phyloP scores from a whole-genome alignment of 2,888 invertebrate genomes.

The Laspeyria flexula region DNA sequence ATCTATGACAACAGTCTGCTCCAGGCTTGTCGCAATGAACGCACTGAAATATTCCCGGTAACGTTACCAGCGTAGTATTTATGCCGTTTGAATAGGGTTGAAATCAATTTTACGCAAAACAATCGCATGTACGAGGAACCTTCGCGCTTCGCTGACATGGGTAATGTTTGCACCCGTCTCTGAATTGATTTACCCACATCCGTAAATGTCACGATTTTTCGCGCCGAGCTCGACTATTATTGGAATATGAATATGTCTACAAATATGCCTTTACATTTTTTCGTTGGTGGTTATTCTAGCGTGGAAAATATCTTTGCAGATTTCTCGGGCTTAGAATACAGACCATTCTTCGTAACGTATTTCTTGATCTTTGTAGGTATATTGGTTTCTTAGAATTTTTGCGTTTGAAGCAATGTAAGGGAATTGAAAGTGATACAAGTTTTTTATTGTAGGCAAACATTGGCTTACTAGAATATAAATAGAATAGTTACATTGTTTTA shows the following conservation, averaged over 20 bases:
- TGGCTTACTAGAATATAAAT: no score
- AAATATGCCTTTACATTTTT: conserved; percentile 26
- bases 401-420: no score
- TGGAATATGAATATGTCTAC: conserved; percentile 54
- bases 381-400: no score
- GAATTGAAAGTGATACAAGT: no score
- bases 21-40: conserved; percentile 51
- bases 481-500: no score
- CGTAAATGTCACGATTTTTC: conserved; percentile 75
- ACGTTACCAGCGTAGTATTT: conserved; percentile 59
- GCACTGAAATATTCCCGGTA: conserved; percentile 57
- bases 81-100: conserved; percentile 68
- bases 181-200: conserved; percentile 81
- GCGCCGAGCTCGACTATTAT: conserved; percentile 58
- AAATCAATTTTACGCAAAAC: conserved; percentile 73
- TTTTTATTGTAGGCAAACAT: no score
- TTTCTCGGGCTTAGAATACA: neutral
- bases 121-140: conserved; percentile 55
- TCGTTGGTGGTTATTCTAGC: conserved; percentile 17
- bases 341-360: neutral
- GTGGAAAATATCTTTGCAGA: conserved; percentile 20
- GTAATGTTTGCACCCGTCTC: conserved; percentile 70
- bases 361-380: no score
- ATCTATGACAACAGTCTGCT: conserved; percentile 71
- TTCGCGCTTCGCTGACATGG: conserved; percentile 68